These are phyloP conservation scores for Epinotia ramella DNA, from an alignment of 2,888 invertebrate genomes.

Conservation along the genomic window DNA sequence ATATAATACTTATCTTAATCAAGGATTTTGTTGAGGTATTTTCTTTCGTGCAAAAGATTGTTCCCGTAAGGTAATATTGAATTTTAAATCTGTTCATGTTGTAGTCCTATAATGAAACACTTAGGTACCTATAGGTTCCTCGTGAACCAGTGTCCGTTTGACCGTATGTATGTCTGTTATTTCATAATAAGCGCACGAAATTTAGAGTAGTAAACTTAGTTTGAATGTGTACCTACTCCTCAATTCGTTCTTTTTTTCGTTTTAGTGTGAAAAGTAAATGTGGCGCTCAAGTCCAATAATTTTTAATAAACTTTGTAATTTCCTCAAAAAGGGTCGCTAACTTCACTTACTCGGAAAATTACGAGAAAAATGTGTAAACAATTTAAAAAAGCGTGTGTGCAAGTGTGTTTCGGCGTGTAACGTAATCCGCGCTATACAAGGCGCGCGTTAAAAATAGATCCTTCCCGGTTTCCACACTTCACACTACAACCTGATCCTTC, in stretches of 20 bases:
- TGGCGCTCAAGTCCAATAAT: too few species aligned
- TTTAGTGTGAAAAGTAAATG: too few species aligned
- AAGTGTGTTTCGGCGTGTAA: constrained; percentile 60
- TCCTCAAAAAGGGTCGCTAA: neutral
- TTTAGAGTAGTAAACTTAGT: neutral
- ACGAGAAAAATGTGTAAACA: neutral
- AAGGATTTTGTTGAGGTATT: too few species aligned
- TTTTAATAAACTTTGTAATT: neutral
- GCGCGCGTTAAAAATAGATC: constrained; percentile 57
- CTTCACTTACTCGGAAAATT: constrained; percentile 8
- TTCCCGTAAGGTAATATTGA: too few species aligned
- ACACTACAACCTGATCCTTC: constrained; percentile 21
- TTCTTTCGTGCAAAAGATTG: too few species aligned
- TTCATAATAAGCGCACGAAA: neutral
- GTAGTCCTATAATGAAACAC: neutral
- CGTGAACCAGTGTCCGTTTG: neutral
- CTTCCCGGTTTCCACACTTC: constrained; percentile 22
- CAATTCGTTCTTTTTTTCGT: neutral
- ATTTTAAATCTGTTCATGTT: too few species aligned
- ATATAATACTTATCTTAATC: too few species aligned
- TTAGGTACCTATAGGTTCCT: neutral
- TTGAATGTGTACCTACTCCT: neutral
- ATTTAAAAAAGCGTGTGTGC: constrained; percentile 22
- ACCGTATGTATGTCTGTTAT: neutral
- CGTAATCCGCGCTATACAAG: constrained; percentile 79